Base-by-base conservation (phyloP, 2,888 invertebrate genomes). In the Luperina testacea region DNA sequence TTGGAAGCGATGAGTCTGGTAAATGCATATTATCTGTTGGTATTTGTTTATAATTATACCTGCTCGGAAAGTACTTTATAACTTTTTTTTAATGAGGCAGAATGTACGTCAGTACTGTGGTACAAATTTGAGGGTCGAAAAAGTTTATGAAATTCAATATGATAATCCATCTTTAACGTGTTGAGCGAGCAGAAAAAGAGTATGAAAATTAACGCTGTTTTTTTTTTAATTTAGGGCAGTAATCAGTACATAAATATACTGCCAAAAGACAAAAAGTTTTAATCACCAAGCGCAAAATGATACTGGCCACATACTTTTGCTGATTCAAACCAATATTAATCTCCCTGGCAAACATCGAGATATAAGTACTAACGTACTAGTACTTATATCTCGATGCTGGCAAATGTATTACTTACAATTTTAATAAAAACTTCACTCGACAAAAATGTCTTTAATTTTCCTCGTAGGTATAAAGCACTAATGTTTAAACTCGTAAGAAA, bases 1-100 rank as follows among this genome's bases (percentile, higher is more conserved):
- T 59, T 32, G 9, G 82, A 67, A 86, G 38, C 15, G 20, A 51
- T 63, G 74, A 77, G 42, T 65, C 53, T 48, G n/a, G 59, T 53
- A 75, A 38, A 84, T 72, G 27, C 17, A 68, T 82, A n/a, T 75
- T 74, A 32, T 57, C 3, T 27, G 57, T 13, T 13, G 48, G n/a
- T 75, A 42, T 67, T 71, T 11, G 4, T 57, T 57, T n/a, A 57
- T 57, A 57, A 57, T 11, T 9, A 24, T 9, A 57, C 11, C 24
- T 24, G 11, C 11, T 11, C 57, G 57, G 24, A 57, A 57, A 53
- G 8, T 20, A 53, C 20, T 20, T 24, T n/a, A 0, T n/a, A 57
- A 24, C 11, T 57, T 57, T 57, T 57, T 53, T n/a, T 11, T 57
- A 57, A 24, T n/a, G 4, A n/a, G 1, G 9, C 57, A 11, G 24